Conservation (phyloP, 2,113 vertebrate genomes). For the Rhegmatorhina hoffmannsi region DNA sequence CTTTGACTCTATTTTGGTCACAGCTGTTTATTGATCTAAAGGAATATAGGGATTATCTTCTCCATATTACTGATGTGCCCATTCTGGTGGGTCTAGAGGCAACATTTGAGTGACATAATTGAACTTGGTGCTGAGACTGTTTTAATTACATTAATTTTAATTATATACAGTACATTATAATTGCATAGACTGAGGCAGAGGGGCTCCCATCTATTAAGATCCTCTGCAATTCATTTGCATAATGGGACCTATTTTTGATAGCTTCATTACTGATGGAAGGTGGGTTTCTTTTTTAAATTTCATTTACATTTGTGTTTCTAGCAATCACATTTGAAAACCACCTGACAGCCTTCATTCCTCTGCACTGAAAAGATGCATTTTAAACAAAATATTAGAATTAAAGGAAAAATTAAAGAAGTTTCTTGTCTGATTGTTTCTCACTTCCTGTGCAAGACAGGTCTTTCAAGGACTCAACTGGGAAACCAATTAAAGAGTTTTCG, state of each 20-base stretch:
- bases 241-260: conserved; percentile 56
- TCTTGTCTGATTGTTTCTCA: not conserved
- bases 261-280: conserved; percentile 46
- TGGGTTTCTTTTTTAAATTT: not conserved
- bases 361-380: conserved; percentile 16
- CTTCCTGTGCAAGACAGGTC: not conserved
- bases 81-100: conserved; percentile 33
- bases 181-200: conserved; percentile 52
- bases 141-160: conserved; percentile 74
- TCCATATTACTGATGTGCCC: not conserved
- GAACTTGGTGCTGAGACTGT: conserved; percentile 31
- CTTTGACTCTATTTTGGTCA: not conserved
- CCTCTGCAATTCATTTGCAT: conserved; percentile 14
- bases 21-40: conserved; percentile 13
- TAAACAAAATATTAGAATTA: not conserved
- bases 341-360: not conserved
- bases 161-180: conserved; percentile 69
- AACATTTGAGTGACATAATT: conserved; percentile 53
- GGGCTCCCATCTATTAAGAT: conserved; percentile 42
- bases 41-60: not conserved
- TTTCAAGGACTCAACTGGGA: not conserved
- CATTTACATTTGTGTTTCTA: conserved; percentile 38
- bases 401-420: not conserved
- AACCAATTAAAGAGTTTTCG: not conserved
- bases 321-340: not conserved